These are phyloP conservation scores for Capricornis sumatraensis DNA, from an alignment of 2,113 vertebrate species.

Conservation along the genomic window DNA sequence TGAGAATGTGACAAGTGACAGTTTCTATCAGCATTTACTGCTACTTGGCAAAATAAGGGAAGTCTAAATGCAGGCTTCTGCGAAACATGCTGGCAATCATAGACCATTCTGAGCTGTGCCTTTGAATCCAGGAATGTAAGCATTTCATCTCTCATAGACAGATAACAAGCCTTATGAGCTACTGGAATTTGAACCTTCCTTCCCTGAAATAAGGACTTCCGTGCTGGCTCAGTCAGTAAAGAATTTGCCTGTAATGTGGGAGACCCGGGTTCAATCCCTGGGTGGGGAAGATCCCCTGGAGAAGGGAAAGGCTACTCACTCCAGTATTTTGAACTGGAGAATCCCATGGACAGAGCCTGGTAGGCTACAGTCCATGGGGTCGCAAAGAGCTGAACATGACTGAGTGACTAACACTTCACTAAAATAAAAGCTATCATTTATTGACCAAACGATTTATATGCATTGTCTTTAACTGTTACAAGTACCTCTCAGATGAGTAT, in stretches of 20 bases:
- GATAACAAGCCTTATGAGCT: not conserved
- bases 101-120: not conserved
- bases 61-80: not conserved
- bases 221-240: not conserved
- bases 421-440: not conserved
- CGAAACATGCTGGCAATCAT: not conserved
- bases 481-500: not conserved
- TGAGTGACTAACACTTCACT: not conserved
- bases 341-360: not conserved
- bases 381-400: not conserved
- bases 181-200: not conserved
- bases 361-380: not conserved
- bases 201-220: not conserved
- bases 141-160: not conserved
- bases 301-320: not conserved
- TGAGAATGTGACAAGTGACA: constrained; percentile 34
- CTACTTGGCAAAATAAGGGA: constrained; percentile 18
- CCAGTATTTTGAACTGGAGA: not conserved
- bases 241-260: not conserved
- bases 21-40: constrained; percentile 30
- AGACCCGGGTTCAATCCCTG: not conserved
- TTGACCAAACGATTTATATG: not conserved
- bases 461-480: not conserved
- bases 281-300: not conserved
- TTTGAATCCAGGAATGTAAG: not conserved